Evolutionary conservation across 2,888 invertebrate species (phyloP).

Genomic region (Amiota minor): DNA sequence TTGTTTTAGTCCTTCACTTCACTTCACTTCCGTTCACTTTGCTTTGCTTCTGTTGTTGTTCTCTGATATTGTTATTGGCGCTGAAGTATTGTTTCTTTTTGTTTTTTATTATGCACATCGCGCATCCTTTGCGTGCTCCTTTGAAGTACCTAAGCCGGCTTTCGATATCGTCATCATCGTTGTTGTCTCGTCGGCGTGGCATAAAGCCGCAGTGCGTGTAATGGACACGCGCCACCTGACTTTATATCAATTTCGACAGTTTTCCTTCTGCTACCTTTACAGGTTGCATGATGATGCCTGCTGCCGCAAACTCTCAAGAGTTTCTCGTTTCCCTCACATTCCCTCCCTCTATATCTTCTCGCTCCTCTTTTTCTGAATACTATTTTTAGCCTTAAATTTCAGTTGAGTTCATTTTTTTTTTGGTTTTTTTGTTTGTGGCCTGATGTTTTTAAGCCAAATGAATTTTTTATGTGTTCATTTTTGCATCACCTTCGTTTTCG

Average conservation of each 20-base stretch:
- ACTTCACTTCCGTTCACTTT: background rate
- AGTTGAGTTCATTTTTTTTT: background rate
- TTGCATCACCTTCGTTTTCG: constrained; percentile 25
- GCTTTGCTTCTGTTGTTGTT: background rate
- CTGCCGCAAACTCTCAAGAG: background rate
- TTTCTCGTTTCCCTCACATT: background rate
- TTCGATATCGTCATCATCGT: background rate
- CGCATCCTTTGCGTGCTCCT: constrained; percentile 53
- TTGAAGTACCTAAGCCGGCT: constrained; percentile 55
- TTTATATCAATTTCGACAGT: constrained; percentile 61
- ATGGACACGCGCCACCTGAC: constrained; percentile 67
- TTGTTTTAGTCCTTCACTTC: background rate
- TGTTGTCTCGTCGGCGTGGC: constrained; percentile 34
- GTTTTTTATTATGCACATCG: constrained; percentile 53
- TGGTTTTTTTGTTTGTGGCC: constrained; percentile 41
- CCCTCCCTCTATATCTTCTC: background rate
- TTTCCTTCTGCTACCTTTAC: constrained; percentile 31
- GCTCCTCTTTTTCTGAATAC: no score
- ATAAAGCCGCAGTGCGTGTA: constrained; percentile 60
- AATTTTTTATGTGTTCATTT: constrained; percentile 58
- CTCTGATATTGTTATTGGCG: constrained; percentile 29
- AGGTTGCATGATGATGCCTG: background rate
- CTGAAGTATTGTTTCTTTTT: constrained; percentile 40
- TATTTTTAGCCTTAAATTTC: no score
- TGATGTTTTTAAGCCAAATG: constrained; percentile 62